These are phyloP conservation scores for Cyclopterus lumpus DNA, from an alignment of 2,797 vertebrate genomes.

Conservation along the genomic window DNA sequence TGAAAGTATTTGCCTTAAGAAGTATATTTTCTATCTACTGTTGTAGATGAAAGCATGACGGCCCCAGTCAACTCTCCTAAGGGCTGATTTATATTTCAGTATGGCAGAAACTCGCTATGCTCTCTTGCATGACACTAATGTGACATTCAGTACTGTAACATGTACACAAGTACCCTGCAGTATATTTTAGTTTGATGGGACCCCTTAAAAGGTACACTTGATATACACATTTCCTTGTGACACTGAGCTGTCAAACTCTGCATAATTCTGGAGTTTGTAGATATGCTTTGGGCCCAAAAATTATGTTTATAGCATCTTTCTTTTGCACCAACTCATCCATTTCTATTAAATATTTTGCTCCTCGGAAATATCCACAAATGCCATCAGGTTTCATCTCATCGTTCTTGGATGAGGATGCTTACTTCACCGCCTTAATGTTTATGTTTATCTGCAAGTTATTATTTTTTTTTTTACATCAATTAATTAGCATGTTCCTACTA, in stretches of 20 bases:
- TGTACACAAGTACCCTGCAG: slow-evolving; percentile 41
- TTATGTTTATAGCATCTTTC: slow-evolving; percentile 4
- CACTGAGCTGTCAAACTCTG: slow-evolving; percentile 44
- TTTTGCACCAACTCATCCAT: background rate
- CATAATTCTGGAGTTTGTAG: slow-evolving; percentile 40
- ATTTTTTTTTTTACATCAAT: slow-evolving; percentile 35
- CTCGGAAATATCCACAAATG: slow-evolving; percentile 10
- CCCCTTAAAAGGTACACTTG: slow-evolving; percentile 26
- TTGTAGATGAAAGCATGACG: slow-evolving; percentile 64
- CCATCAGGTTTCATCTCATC: slow-evolving; percentile 31
- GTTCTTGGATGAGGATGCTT: slow-evolving; percentile 29
- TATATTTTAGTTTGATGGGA: slow-evolving; percentile 56
- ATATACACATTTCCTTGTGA: slow-evolving; percentile 55
- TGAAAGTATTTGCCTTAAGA: slow-evolving; percentile 76
- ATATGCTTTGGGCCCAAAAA: slow-evolving; percentile 38
- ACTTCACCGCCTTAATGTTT: slow-evolving; percentile 20
- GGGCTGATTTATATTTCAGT: slow-evolving; percentile 61
- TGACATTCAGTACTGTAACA: slow-evolving; percentile 68
- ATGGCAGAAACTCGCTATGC: slow-evolving; percentile 50
- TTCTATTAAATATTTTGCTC: slow-evolving; percentile 25
- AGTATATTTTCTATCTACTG: slow-evolving; percentile 68
- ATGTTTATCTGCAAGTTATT: slow-evolving; percentile 21
- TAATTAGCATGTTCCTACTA: slow-evolving; percentile 53
- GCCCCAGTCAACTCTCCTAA: slow-evolving; percentile 51
- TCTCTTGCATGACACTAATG: slow-evolving; percentile 75